Conservation (phyloP, 2,113 vertebrate genomes). For the Anguilla rostrata region DNA sequence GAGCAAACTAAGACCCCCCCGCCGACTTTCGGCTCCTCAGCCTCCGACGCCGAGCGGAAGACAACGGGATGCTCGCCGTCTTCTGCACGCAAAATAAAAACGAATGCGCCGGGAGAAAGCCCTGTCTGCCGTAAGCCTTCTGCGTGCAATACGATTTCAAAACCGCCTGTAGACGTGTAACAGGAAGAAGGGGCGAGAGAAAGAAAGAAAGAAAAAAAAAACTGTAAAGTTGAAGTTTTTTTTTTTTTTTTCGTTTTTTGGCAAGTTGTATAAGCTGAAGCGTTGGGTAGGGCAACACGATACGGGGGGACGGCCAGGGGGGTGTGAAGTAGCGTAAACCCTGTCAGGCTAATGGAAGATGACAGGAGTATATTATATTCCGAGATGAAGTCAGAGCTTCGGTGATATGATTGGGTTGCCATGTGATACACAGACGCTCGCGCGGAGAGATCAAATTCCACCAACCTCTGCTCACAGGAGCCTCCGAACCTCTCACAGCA, state of each 20-base stretch:
- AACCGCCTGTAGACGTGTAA: background rate
- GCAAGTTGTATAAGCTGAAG: background rate
- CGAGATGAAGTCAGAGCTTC: constrained; percentile 28
- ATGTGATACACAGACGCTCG: constrained; percentile 10
- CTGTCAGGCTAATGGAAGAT: constrained; percentile 36
- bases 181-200: background rate
- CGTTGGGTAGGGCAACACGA: background rate
- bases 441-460: constrained; percentile 15
- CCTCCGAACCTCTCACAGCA: background rate
- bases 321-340: background rate
- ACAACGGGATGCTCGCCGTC: background rate
- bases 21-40: background rate
- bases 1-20: background rate
- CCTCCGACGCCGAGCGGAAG: background rate
- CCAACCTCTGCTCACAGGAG: background rate
- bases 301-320: background rate
- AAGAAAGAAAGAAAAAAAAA: background rate
- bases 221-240: background rate
- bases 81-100: background rate
- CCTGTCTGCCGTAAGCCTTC: background rate
- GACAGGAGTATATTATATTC: constrained; percentile 40
- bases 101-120: too few species aligned
- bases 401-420: constrained; percentile 31
- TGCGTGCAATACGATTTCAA: background rate
- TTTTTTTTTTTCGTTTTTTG: background rate